Conservation (phyloP, 2,113 vertebrate genomes). For the Oncorhynchus mykiss region DNA sequence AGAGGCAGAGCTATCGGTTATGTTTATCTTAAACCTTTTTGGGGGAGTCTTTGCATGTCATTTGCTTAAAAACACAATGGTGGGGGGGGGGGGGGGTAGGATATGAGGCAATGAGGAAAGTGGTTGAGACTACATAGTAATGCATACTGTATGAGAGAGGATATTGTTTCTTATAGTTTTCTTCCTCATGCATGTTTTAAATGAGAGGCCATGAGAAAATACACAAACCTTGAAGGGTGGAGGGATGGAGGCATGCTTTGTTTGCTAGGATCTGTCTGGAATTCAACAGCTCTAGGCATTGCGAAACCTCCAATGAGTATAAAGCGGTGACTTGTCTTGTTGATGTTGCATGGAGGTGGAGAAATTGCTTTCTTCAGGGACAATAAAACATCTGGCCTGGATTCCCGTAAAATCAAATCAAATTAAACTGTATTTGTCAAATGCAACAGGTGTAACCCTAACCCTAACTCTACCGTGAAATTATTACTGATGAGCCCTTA, state of each 20-base stretch:
- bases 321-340: not conserved
- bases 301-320: not conserved
- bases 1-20: slow-evolving; percentile 60
- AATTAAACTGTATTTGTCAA: not conserved
- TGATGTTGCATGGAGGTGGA: not conserved
- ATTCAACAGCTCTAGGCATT: not conserved
- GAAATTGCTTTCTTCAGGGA: not conserved
- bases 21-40: slow-evolving; percentile 55
- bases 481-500: too few relatives aligned
- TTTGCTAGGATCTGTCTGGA: not conserved
- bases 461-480: too few relatives aligned
- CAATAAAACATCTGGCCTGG: not conserved
- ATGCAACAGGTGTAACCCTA: too few relatives aligned
- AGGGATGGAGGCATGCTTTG: not conserved
- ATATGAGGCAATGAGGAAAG: slow-evolving; percentile 29
- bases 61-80: slow-evolving; percentile 54
- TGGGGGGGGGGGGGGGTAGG: slow-evolving; percentile 11
- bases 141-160: too few relatives aligned
- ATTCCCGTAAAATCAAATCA: not conserved
- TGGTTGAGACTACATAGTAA: too few relatives aligned
- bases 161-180: not conserved
- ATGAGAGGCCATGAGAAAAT: not conserved
- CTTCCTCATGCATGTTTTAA: not conserved
- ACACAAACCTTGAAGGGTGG: slow-evolving; percentile 1
- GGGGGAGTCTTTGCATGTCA: slow-evolving; percentile 50